These are phyloP conservation scores for Phrynocephalus forsythii DNA, from an alignment of 2,797 vertebrate genomes.

Conservation along the genomic window DNA sequence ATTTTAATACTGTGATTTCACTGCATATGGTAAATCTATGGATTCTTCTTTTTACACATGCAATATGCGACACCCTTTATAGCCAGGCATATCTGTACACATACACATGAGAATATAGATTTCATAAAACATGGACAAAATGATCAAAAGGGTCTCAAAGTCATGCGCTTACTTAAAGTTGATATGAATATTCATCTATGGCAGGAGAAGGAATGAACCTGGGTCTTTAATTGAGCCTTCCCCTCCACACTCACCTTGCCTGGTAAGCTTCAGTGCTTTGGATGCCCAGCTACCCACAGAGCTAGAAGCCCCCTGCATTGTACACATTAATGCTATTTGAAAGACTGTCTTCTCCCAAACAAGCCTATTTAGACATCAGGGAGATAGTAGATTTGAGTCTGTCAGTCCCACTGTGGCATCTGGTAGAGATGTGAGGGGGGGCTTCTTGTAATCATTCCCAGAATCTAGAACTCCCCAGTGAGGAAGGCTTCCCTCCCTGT, in stretches of 20 bases:
- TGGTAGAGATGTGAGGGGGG: neutral
- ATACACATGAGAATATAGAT: neutral
- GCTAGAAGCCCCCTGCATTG: neutral
- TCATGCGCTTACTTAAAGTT: conserved; percentile 15
- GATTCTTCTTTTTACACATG: conserved; percentile 21
- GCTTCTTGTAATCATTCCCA: neutral
- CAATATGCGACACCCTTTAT: neutral
- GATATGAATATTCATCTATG: neutral
- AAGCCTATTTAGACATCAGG: neutral
- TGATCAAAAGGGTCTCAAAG: conserved; percentile 54
- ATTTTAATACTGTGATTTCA: conserved; percentile 39
- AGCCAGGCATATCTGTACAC: neutral
- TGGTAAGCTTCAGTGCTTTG: neutral
- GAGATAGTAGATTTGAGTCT: neutral
- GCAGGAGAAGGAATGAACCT: neutral
- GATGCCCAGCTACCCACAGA: neutral
- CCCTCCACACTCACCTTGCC: no score
- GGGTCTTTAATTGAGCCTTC: neutral
- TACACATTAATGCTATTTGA: neutral
- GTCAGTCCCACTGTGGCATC: neutral
- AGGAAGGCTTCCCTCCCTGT: neutral
- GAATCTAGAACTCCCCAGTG: neutral
- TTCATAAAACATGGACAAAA: neutral
- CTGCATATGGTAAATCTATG: conserved; percentile 49
- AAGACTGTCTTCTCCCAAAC: neutral